These are phyloP conservation scores for Copidosoma floridanum DNA, from an alignment of 1,140 invertebrate species.

Conservation along the genomic window DNA sequence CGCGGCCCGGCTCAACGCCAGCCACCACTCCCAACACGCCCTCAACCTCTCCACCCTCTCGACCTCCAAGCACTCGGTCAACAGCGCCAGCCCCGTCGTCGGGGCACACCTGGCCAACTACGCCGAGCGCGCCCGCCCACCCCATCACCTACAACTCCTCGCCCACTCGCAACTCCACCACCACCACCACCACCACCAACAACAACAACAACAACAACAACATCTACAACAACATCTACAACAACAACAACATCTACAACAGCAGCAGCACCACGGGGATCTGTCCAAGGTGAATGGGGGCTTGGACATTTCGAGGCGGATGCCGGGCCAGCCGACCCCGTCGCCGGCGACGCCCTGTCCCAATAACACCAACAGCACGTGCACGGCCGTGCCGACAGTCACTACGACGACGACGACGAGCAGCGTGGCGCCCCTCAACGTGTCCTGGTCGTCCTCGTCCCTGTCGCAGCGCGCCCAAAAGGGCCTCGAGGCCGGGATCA, in stretches of 20 bases:
- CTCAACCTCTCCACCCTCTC: constrained; percentile 70
- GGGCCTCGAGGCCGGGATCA: constrained; percentile 61
- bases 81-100: constrained; percentile 55
- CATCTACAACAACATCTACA: constrained; percentile 29
- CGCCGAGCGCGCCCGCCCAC: not conserved
- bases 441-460: constrained; percentile 57
- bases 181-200: constrained; percentile 27
- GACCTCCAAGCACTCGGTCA: constrained; percentile 71
- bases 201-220: constrained; percentile 30
- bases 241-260: constrained; percentile 27
- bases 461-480: constrained; percentile 54
- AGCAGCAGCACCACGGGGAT: constrained; percentile 29
- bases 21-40: constrained; percentile 59
- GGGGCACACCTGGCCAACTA: constrained; percentile 1
- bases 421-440: constrained; percentile 50
- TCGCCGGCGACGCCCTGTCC: constrained; percentile 43
- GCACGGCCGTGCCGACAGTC: not conserved
- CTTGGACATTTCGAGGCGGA: constrained; percentile 56
- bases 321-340: constrained; percentile 49
- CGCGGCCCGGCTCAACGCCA: constrained; percentile 49
- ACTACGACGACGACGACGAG: constrained; percentile 21
- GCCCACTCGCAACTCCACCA: constrained; percentile 17
- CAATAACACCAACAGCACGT: constrained; percentile 7
- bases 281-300: constrained; percentile 56
- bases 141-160: not conserved